Evolutionary conservation across 2,797 vertebrate species (phyloP), one percentile per base, ranked within the genome.

Genomic region (Ataeniobius toweri): DNA sequence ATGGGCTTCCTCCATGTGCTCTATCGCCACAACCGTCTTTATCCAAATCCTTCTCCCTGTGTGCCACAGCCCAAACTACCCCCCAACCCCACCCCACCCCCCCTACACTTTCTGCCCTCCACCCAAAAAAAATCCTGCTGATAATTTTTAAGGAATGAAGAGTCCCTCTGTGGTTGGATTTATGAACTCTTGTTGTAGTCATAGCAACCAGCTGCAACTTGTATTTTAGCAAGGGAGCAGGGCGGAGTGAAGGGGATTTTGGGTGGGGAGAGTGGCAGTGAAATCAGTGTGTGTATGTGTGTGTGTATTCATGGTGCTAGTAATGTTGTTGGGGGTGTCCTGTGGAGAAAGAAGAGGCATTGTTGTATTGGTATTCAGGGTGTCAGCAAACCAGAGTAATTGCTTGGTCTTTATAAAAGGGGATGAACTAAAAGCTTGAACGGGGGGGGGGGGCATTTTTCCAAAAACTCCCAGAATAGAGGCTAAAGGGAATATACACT

Each of bases 341-440:
- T 76, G 67, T 61, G 69, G 71, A 59, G 84, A 88, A 79, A 91
- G 87, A 87, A 80, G 82, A 80, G 73, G 83, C 88, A 93, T 94
- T 94, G 89, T 94, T 92, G 87, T 89, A 14, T 89, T 90, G 89
- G 90, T 91, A 93, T 91, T 93, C 89, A 91, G 83, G 83, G 90
- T 93, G 92, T 93, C 91, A 91, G 91, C 91, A 92, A 89, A 92
- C 83, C 83, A 88, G 90, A 92, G 89, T 92, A 92, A 94, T 92
- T 93, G 83, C 89, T 77, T 76, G 85, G 83, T 91, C 82, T 91
- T 88, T 88, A 84, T 88, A 82, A 89, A 87, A 73, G 75, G 41
- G 79, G 70, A 85, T 85, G 83, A 90, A 87, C 85, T 84, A 89
- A 88, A 91, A 82, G 85, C 86, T 88, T 89, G 80, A 91, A 77